Conservation (phyloP, 2,797 vertebrate genomes). For the Rachycentron canadum region DNA sequence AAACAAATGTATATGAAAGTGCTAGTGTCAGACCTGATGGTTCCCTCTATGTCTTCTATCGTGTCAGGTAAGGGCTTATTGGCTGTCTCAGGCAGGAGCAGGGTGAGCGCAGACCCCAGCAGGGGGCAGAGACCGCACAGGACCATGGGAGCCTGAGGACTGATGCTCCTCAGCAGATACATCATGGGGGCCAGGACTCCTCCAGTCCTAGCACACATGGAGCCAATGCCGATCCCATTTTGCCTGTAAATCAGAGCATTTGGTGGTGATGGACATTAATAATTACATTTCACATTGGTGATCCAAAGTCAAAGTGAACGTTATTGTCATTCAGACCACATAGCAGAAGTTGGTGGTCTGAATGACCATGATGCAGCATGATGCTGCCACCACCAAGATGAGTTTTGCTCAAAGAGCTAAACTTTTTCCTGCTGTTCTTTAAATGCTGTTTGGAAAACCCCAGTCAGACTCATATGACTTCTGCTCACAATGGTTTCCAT, state of each 20-base stretch:
- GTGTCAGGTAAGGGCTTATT: constrained; percentile 78
- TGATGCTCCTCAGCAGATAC: constrained; percentile 68
- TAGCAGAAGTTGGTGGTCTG: too few relatives aligned
- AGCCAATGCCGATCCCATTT: constrained; percentile 81
- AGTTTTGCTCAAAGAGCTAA: too few relatives aligned
- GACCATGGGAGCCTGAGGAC: constrained; percentile 77
- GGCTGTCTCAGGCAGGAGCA: constrained; percentile 81
- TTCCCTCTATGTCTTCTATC: constrained; percentile 74
- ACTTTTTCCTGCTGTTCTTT: too few relatives aligned
- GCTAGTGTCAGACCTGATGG: constrained; percentile 52
- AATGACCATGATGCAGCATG: too few relatives aligned
- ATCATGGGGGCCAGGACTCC: constrained; percentile 81
- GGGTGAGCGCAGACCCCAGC: constrained; percentile 75
- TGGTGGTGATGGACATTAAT: too few relatives aligned
- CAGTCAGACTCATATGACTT: too few relatives aligned
- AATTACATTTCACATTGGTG: too few relatives aligned
- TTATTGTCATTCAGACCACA: too few relatives aligned
- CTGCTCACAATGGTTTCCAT: too few relatives aligned
- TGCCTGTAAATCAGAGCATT: constrained; percentile 72
- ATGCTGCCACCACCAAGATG: too few relatives aligned
- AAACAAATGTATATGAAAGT: not conserved
- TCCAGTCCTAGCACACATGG: constrained; percentile 80
- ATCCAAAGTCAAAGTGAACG: too few relatives aligned
- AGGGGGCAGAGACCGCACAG: constrained; percentile 81
- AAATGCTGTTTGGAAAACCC: too few relatives aligned